Percentiles rank a stretch among this genome's conserved stretches.
phyloP scores from a whole-genome alignment of 2,113 vertebrate genomes.

The Shinisaurus crocodilurus region DNA sequence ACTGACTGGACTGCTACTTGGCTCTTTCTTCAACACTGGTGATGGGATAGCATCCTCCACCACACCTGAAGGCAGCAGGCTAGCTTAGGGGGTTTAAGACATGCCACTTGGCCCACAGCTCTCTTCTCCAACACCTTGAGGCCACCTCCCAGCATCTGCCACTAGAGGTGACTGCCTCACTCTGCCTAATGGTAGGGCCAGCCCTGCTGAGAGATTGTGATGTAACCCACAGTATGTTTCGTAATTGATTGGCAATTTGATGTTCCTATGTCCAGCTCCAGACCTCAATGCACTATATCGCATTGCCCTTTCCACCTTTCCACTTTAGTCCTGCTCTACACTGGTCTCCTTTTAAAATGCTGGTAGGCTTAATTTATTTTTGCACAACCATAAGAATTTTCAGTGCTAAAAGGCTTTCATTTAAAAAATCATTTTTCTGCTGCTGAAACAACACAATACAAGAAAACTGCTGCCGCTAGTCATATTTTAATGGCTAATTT shows the following conservation, averaged over 20 bases:
- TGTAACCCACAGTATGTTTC: neutral
- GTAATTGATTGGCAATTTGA: neutral
- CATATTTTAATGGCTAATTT: slow-evolving; percentile 43
- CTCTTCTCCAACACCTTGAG: neutral
- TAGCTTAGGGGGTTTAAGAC: no score
- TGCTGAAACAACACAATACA: slow-evolving; percentile 37
- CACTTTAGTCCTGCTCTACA: neutral
- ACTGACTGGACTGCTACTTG: no score
- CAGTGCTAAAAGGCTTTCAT: slow-evolving; percentile 49
- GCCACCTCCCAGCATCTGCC: neutral
- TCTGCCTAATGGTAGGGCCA: no score
- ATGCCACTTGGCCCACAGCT: no score
- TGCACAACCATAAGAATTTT: slow-evolving; percentile 21
- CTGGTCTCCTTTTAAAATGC: neutral
- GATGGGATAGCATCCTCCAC: no score
- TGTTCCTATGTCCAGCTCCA: neutral
- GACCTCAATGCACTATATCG: neutral
- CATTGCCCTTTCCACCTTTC: neutral
- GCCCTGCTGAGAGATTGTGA: neutral
- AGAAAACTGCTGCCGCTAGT: slow-evolving; percentile 27
- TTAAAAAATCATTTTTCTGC: slow-evolving; percentile 28
- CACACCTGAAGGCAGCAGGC: no score
- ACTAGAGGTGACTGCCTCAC: no score
- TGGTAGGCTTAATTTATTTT: slow-evolving; percentile 31
- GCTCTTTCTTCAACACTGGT: no score